A percentile compares a stretch with the other conserved stretches of the same genome.
phyloP scores from a whole-genome alignment of 2,113 vertebrate species.

The Aegypius monachus region DNA sequence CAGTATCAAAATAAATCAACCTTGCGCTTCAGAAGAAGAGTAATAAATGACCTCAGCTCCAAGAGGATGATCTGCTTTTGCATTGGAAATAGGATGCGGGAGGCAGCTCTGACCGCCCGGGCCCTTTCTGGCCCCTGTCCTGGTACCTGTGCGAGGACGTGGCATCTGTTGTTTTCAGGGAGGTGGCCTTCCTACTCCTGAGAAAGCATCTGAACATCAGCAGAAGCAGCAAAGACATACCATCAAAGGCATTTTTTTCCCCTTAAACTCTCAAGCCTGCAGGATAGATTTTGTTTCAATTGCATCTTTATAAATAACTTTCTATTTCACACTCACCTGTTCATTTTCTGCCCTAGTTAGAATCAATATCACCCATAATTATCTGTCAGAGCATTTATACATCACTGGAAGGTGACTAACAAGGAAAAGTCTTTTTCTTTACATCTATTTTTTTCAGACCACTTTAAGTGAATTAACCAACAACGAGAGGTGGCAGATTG shows the following conservation, averaged over 20 bases:
- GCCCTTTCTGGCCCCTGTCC: background rate
- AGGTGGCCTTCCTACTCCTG: background rate
- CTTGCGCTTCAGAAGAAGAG: background rate
- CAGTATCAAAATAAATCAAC: background rate
- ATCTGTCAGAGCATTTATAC: background rate
- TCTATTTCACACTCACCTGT: background rate
- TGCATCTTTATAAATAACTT: constrained; percentile 40
- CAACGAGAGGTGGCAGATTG: background rate
- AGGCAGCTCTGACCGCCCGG: accelerated
- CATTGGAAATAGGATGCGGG: background rate
- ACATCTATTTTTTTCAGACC: background rate
- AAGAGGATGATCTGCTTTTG: background rate
- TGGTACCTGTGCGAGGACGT: accelerated
- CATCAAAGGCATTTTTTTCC: background rate
- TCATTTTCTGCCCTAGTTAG: constrained; percentile 25
- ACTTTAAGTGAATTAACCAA: background rate
- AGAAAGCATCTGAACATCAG: background rate
- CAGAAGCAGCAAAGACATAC: background rate
- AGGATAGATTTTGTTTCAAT: constrained; percentile 6
- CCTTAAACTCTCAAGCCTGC: background rate
- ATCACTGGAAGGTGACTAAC: constrained; percentile 10
- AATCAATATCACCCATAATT: constrained; percentile 33
- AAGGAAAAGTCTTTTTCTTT: background rate
- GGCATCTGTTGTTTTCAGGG: background rate
- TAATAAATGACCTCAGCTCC: background rate